phyloP scores from a whole-genome alignment of 2,888 invertebrate genomes.

The Heliconius erato region DNA sequence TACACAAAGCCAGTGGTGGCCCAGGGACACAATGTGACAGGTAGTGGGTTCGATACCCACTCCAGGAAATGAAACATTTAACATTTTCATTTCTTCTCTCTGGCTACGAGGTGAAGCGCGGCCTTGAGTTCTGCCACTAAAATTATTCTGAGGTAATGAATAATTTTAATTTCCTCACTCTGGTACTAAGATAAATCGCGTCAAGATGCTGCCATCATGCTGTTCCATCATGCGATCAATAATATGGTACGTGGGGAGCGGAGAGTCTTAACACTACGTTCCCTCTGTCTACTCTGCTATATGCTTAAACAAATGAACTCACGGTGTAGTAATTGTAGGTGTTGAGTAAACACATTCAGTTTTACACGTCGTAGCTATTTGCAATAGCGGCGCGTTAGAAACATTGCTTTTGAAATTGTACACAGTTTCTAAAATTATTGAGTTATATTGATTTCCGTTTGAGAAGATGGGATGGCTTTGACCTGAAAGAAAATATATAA shows the following conservation, averaged over 20 bases:
- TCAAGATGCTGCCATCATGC: no score
- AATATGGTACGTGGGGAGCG: neutral
- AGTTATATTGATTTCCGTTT: constrained; percentile 30
- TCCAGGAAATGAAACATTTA: neutral
- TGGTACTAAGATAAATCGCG: no score
- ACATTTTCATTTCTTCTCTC: neutral
- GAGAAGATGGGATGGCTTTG: constrained; percentile 47
- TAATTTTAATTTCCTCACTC: no score
- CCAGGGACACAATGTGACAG: neutral
- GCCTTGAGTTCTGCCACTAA: neutral
- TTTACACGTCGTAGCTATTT: constrained; percentile 52
- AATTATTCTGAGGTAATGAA: no score
- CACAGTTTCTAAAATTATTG: constrained; percentile 60
- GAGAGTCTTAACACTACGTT: neutral
- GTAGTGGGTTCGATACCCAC: neutral
- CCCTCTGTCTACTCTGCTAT: neutral
- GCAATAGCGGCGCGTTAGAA: constrained; percentile 56
- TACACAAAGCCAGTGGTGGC: neutral
- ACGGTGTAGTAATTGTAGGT: constrained; percentile 64
- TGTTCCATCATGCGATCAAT: neutral
- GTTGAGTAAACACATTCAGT: constrained; percentile 65
- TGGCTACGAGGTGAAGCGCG: neutral
- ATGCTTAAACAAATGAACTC: constrained; percentile 58
- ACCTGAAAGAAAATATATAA: constrained; percentile 50
- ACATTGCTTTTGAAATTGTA: constrained; percentile 65